Conservation (phyloP, 2,797 vertebrate species). For the Ataeniobius toweri region DNA sequence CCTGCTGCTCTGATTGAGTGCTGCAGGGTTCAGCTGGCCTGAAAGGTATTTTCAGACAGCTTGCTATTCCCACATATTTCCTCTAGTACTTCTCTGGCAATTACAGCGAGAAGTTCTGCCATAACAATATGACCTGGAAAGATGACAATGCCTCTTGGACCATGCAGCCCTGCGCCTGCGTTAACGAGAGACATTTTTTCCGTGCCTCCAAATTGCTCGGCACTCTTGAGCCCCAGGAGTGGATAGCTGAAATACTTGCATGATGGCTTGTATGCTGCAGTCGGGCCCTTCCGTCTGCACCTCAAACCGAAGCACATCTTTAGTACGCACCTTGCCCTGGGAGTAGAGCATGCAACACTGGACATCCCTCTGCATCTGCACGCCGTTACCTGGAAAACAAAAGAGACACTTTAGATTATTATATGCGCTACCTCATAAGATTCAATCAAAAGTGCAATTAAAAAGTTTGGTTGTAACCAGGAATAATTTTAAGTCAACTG, state of each 20-base stretch:
- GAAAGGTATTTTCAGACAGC: constrained; percentile 64
- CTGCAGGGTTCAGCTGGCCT: constrained; percentile 65
- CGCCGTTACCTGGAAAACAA: constrained; percentile 77
- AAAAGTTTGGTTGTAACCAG: constrained; percentile 36
- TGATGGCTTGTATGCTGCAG: constrained; percentile 87
- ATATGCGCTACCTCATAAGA: not conserved
- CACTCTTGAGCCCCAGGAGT: constrained; percentile 69
- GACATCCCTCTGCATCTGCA: constrained; percentile 85
- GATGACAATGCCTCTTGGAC: constrained; percentile 73
- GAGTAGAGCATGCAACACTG: constrained; percentile 87
- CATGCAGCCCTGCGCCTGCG: constrained; percentile 54
- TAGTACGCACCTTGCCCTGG: constrained; percentile 83
- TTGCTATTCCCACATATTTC: constrained; percentile 77
- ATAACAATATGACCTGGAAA: constrained; percentile 79
- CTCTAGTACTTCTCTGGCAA: constrained; percentile 74
- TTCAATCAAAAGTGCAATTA: not conserved
- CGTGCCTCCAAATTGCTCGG: constrained; percentile 69
- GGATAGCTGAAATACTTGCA: constrained; percentile 86
- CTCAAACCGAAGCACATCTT: constrained; percentile 85
- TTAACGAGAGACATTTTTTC: constrained; percentile 76
- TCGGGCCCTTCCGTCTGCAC: constrained; percentile 85
- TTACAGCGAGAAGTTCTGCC: constrained; percentile 65
- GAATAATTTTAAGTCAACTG: not conserved
- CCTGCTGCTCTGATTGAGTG: constrained; percentile 68
- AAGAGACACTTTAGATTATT: not conserved